phyloP scores from a whole-genome alignment of 2,888 invertebrate species.

The Cryptocheilus praepositus region DNA sequence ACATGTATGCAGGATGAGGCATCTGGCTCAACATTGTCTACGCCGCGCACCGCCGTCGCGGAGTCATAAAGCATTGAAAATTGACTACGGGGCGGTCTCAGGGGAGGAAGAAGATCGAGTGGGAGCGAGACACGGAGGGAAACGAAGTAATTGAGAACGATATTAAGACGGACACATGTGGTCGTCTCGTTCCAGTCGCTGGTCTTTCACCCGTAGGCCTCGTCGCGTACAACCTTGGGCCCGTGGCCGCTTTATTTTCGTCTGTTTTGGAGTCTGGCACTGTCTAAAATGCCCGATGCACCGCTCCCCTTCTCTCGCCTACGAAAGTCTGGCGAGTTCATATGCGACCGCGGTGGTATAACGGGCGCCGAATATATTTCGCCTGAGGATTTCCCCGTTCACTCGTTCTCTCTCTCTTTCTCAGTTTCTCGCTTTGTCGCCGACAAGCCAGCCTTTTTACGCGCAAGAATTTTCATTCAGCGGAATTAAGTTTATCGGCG shows the following conservation, averaged over 20 bases:
- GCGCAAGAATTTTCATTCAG: conserved; percentile 20
- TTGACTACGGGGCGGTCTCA: neutral
- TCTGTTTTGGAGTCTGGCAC: conserved; percentile 36
- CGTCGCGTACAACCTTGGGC: conserved; percentile 32
- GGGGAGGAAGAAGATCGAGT: neutral
- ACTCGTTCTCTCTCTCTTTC: neutral
- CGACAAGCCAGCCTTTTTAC: neutral
- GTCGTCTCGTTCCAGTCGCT: conserved; percentile 19
- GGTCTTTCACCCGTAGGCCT: conserved; percentile 36
- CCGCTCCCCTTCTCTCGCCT: neutral
- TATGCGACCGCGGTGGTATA: no score
- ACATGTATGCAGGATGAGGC: no score
- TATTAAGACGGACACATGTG: conserved; percentile 12
- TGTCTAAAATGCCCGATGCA: conserved; percentile 7
- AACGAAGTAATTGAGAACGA: conserved; percentile 5
- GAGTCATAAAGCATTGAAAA: conserved; percentile 7
- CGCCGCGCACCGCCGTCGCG: neutral
- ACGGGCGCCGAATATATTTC: no score
- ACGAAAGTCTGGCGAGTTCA: no score
- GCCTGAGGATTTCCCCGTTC: neutral
- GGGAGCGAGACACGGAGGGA: conserved; percentile 1
- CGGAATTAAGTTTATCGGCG: conserved; percentile 27
- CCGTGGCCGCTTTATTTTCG: conserved; percentile 42
- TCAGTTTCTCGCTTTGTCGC: neutral
- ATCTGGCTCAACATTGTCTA: neutral